phyloP scores from a whole-genome alignment of 2,113 vertebrate genomes.

The Naja naja region DNA sequence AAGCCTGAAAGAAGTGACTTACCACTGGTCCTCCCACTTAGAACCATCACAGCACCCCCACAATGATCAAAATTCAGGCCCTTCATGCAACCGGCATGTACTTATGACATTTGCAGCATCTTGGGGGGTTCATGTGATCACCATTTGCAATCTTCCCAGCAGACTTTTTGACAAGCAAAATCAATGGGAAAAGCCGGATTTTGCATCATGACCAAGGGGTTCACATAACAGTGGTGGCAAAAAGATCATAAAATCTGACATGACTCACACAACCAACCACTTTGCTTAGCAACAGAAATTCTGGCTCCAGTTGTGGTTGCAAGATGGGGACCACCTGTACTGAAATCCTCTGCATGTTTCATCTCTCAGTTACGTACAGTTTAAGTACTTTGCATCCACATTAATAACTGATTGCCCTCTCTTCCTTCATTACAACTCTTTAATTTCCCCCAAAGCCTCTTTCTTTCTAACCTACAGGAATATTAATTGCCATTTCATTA shows the following conservation, averaged over 20 bases:
- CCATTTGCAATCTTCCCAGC: background rate
- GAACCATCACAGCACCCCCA: too few species aligned
- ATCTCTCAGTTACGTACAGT: background rate
- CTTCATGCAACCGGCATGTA: background rate
- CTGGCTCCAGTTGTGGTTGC: background rate
- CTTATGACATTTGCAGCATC: background rate
- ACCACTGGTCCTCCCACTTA: too few species aligned
- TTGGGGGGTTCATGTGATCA: background rate
- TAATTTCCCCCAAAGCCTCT: constrained; percentile 18
- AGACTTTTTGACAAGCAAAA: background rate
- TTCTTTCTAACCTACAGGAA: constrained; percentile 13
- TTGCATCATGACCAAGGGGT: background rate
- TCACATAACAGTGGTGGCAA: background rate
- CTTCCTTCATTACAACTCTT: constrained; percentile 12
- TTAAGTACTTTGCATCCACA: background rate
- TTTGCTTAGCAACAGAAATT: background rate
- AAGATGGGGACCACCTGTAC: background rate
- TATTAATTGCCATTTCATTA: constrained; percentile 54
- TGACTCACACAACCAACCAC: background rate
- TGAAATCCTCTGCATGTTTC: background rate
- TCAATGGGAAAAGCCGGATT: background rate
- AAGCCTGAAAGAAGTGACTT: too few species aligned
- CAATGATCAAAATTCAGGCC: too few species aligned
- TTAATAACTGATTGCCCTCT: background rate
- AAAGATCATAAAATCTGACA: background rate